A percentile compares a stretch with the other conserved stretches of the same genome.
phyloP scores from a whole-genome alignment of 2,113 vertebrate species.

The Bufo bufo region DNA sequence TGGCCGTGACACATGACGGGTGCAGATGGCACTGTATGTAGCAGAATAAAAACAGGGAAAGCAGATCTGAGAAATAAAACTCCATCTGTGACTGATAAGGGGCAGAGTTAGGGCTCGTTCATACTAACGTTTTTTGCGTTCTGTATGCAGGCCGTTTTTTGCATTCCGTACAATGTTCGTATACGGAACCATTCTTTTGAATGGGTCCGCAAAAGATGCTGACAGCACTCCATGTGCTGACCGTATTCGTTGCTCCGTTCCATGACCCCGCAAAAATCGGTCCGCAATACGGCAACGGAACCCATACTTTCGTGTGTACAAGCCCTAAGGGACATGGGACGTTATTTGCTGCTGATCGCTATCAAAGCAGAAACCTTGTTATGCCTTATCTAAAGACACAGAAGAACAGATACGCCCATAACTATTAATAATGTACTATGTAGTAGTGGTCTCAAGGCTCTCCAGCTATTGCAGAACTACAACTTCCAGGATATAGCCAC shows the following conservation, averaged over 20 bases:
- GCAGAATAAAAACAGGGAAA: slow-evolving; percentile 10
- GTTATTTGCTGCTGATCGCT: slow-evolving; percentile 37
- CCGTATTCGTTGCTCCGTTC: no score
- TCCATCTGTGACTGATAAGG: slow-evolving; percentile 54
- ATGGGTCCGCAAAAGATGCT: no score
- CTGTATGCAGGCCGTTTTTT: no score
- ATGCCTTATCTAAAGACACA: neutral
- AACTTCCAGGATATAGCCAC: neutral
- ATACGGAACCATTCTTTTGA: no score
- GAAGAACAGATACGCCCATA: neutral
- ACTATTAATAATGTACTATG: neutral
- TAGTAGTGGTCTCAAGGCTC: neutral
- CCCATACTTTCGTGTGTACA: no score
- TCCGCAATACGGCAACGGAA: no score
- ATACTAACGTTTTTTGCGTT: no score
- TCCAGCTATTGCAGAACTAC: neutral
- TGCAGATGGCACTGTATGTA: neutral
- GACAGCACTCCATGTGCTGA: no score
- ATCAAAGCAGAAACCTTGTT: neutral
- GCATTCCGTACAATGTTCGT: no score
- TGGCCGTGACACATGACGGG: neutral
- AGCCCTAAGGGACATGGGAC: slow-evolving; percentile 48
- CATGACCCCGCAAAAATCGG: no score
- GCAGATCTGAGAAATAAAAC: neutral
- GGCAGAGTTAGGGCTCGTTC: slow-evolving; percentile 60